A percentile compares a stretch with the other conserved stretches of the same genome.
Conservation (phyloP, 2,888 invertebrate species). For the Caenorhabditis angaria region DNA sequence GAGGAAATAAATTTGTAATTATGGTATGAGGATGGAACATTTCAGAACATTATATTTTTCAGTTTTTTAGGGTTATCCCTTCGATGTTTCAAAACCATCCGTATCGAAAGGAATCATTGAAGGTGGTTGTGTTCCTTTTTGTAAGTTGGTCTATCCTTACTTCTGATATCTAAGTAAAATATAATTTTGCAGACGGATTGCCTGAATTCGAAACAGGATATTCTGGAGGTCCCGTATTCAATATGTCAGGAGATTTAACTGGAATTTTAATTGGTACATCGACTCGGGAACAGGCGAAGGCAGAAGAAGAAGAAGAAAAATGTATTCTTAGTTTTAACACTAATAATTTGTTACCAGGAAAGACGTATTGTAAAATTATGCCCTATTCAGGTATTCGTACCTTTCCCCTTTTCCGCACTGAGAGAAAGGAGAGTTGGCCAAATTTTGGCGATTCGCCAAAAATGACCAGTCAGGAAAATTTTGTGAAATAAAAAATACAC, state of each 20-base stretch:
- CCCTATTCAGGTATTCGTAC: too few species aligned
- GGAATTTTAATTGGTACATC: conserved; percentile 19
- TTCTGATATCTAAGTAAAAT: conserved; percentile 18
- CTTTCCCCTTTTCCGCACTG: too few species aligned
- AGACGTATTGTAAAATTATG: too few species aligned
- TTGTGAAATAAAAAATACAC: too few species aligned
- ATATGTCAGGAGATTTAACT: conserved; percentile 13
- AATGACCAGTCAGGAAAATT: too few species aligned
- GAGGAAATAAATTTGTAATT: conserved; percentile 13
- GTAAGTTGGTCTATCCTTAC: conserved; percentile 17
- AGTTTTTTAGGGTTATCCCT: conserved; percentile 15
- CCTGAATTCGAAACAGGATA: conserved; percentile 16
- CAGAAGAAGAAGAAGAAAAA: conserved; percentile 14
- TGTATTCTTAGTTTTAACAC: too few species aligned
- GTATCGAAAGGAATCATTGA: conserved; percentile 12
- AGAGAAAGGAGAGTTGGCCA: too few species aligned
- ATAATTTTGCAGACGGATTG: conserved; percentile 17
- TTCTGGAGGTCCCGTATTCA: conserved; percentile 18
- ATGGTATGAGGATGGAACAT: conserved; percentile 12
- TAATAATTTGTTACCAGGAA: too few species aligned
- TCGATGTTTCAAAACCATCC: conserved; percentile 12
- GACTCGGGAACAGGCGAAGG: conserved; percentile 16
- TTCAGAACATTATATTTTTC: conserved; percentile 11
- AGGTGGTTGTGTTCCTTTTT: conserved; percentile 17
- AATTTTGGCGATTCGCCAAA: too few species aligned